Evolutionary conservation across 2,888 invertebrate species (phyloP), one percentile per base, ranked within the genome.

Genomic region (Crocallis elinguaria): DNA sequence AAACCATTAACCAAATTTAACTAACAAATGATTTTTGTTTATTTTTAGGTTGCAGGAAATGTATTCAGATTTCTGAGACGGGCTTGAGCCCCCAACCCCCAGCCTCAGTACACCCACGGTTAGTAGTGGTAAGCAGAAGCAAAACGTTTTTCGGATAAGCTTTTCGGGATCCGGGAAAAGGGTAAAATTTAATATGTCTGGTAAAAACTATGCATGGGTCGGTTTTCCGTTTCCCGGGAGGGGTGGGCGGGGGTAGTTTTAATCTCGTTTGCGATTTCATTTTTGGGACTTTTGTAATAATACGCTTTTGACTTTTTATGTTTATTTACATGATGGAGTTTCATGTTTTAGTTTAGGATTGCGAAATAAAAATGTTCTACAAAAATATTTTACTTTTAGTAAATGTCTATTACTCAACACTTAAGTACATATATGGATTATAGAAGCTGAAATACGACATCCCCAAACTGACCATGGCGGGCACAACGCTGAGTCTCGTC

Each of bases 131-230:
- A 62, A 57, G 66, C 65, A 70, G 66, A 67, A 64, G 69, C 69
- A 69, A 57, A 68, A 54, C 67, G 71, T 77, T 77, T 78, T 79
- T 77, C 77, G 73, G 75, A 73, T 77, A 76, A 79, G 80, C 81
- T 79, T 79, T 81, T 77, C 52, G 36, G 52, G 52, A 76, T 75
- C 76, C 65, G 66, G 43, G 75, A 67, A 73, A 73, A 70, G 78
- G 79, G 78, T 76, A 59, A 71, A 75, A 77, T 77, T 79, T 75
- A 73, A 76, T 77, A 77, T 64, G 72, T 70, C 64, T 69, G 73
- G 67, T 75, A 75, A 75, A 76, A 75, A 75, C 69, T 69, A 73
- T 64, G 53, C 29, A 66, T 68, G 64, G 60, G 62, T 37, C 48
- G 53, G 49, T 43, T 56, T 43, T 41, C 56, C 33, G 50, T 43